Conservation (phyloP, 2,888 invertebrate genomes). For the Amaurobius ferox region DNA sequence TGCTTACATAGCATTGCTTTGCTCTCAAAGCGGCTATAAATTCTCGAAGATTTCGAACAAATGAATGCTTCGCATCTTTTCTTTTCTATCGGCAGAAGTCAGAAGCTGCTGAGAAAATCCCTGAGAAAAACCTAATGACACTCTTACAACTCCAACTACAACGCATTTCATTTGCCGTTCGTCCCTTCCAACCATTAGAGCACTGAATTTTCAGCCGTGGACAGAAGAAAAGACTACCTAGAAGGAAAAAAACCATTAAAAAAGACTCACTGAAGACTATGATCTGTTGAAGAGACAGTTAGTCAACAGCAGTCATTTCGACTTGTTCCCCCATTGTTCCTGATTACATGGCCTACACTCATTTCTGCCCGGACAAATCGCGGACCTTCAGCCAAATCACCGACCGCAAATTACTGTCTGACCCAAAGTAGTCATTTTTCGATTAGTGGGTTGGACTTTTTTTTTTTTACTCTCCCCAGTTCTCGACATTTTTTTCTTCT, state of each 20-base stretch:
- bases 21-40: too few species aligned
- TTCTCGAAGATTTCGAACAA: too few species aligned
- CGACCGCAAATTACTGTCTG: conserved; percentile 62
- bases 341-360: conserved; percentile 60
- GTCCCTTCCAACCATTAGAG: neutral
- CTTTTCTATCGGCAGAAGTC: too few species aligned
- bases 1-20: too few species aligned
- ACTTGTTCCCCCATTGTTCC: conserved; percentile 65
- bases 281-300: conserved; percentile 59
- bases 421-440: conserved; percentile 60
- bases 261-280: conserved; percentile 27
- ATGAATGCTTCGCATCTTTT: too few species aligned
- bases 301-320: conserved; percentile 60
- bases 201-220: neutral
- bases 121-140: too few species aligned
- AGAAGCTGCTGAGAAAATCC: too few species aligned
- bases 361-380: conserved; percentile 63
- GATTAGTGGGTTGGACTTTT: conserved; percentile 36
- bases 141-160: too few species aligned
- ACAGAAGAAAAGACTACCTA: neutral
- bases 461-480: neutral
- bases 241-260: neutral
- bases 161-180: neutral
- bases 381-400: conserved; percentile 20
- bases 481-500: conserved; percentile 11